A percentile compares a stretch with the other conserved stretches of the same genome.
Conservation (phyloP, 2,113 vertebrate genomes). For the Serinus canaria region DNA sequence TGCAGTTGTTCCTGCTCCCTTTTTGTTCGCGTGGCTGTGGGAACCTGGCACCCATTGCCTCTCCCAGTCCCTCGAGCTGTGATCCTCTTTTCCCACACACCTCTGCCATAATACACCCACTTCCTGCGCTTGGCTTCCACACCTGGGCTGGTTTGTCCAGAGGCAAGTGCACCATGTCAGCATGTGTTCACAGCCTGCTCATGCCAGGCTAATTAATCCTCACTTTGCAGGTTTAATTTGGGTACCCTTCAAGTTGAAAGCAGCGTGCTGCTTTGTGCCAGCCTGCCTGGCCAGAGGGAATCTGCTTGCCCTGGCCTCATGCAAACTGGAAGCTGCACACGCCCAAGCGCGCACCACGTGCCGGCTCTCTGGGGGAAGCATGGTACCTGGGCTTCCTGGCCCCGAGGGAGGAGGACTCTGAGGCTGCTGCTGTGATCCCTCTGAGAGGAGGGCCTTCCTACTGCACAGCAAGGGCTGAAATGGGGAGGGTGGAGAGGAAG, state of each 20-base stretch:
- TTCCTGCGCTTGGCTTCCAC: not conserved
- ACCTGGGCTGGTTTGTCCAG: slow-evolving; percentile 46
- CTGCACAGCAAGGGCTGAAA: not conserved
- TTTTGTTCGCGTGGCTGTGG: not conserved
- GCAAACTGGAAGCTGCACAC: not conserved
- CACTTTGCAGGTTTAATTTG: slow-evolving; percentile 52
- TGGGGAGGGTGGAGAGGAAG: not conserved
- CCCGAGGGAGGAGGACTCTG: not conserved
- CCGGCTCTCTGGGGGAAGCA: not conserved
- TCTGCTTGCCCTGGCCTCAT: not conserved
- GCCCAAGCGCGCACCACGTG: rapidly evolving
- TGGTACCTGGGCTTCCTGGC: not conserved
- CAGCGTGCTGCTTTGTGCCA: not conserved
- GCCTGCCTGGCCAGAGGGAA: not conserved
- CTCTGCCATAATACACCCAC: not conserved
- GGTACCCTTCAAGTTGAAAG: slow-evolving; percentile 29
- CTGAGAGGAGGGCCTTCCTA: not conserved
- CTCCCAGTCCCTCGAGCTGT: not conserved
- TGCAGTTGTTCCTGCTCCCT: not conserved
- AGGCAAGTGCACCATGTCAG: not conserved
- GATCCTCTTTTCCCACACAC: slow-evolving; percentile 20
- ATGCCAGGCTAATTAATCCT: slow-evolving; percentile 50
- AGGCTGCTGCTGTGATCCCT: not conserved
- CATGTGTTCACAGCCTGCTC: not conserved
- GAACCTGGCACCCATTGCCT: not conserved